Conservation (phyloP, 2,113 vertebrate species). For the Grantiella picta region DNA sequence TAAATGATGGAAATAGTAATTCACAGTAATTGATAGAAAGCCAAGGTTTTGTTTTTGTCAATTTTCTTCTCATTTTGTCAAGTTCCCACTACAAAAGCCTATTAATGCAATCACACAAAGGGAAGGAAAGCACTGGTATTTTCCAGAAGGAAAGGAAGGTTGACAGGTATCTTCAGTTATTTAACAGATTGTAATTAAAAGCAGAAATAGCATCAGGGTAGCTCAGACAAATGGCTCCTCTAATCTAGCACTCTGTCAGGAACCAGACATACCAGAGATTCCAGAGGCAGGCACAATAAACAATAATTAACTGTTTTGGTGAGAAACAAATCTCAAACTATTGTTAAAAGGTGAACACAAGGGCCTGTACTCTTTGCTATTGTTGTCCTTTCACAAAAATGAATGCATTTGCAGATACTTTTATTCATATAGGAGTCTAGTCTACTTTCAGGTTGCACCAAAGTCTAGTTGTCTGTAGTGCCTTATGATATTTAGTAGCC, state of each 20-base stretch:
- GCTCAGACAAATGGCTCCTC: neutral
- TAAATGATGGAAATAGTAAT: neutral
- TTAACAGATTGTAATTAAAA: neutral
- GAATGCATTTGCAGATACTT: neutral
- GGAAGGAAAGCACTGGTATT: neutral
- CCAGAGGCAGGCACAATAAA: neutral
- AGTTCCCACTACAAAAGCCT: neutral
- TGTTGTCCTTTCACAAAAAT: neutral
- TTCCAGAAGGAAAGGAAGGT: neutral
- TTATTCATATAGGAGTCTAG: neutral
- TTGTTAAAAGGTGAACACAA: neutral
- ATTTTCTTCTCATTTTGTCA: neutral
- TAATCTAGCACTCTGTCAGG: neutral
- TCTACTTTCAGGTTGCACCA: neutral
- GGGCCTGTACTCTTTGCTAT: neutral
- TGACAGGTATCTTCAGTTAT: neutral
- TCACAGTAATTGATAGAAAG: neutral
- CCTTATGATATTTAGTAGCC: neutral
- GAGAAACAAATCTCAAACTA: neutral
- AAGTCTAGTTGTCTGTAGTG: neutral
- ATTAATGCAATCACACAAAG: neutral
- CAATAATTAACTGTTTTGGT: neutral
- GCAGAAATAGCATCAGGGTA: neutral
- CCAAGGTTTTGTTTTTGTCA: neutral
- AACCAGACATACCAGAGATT: neutral